phyloP scores from a whole-genome alignment of 2,888 invertebrate species.

The Chloromyia formosa region DNA sequence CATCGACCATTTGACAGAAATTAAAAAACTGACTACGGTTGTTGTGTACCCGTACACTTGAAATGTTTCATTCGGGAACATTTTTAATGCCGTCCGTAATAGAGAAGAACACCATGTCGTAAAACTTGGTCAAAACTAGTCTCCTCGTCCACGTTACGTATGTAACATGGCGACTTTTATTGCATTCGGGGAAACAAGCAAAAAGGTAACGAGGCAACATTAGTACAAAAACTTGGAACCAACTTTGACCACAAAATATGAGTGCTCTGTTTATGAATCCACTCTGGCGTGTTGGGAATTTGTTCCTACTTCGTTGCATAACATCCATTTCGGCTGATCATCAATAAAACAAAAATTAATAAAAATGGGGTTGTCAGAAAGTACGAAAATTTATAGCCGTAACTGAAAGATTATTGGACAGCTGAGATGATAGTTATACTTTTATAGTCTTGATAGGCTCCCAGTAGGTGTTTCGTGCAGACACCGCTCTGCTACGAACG shows the following conservation, averaged over 20 bases:
- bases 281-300: background rate
- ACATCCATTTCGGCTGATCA: constrained; percentile 24
- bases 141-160: background rate
- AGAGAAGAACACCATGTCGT: constrained; percentile 21
- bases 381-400: constrained; percentile 20
- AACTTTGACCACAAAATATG: constrained; percentile 10
- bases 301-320: constrained; percentile 2
- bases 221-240: background rate
- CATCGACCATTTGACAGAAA: constrained; percentile 2
- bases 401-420: constrained; percentile 31
- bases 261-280: constrained; percentile 6
- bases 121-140: constrained; percentile 15
- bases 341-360: constrained; percentile 40
- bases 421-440: constrained; percentile 41
- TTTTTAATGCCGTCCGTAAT: constrained; percentile 25
- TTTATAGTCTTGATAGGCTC: constrained; percentile 35
- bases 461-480: constrained; percentile 27
- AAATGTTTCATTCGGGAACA: constrained; percentile 1
- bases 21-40: constrained; percentile 7
- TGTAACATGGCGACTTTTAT: constrained; percentile 25
- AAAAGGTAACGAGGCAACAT: constrained; percentile 24
- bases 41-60: background rate
- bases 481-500: background rate
- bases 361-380: constrained; percentile 27
- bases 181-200: background rate